Conservation (phyloP, 2,797 vertebrate species). For the Hypotaenidia philippensis region DNA sequence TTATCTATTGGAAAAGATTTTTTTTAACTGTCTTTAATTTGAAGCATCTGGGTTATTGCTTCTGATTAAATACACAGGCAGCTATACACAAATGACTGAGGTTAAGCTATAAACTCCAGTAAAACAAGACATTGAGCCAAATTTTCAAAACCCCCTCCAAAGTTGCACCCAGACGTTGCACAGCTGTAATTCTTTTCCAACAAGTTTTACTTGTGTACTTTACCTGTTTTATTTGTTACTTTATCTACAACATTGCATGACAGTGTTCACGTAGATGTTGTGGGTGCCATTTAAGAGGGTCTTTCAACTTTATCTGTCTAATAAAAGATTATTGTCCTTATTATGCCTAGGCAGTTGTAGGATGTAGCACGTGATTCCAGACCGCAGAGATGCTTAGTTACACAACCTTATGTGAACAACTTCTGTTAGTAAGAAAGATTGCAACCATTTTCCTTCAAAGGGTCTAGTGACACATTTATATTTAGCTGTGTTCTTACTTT, state of each 20-base stretch:
- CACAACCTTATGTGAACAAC: neutral
- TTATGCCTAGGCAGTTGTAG: neutral
- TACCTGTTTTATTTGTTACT: neutral
- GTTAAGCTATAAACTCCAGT: neutral
- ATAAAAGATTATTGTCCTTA: neutral
- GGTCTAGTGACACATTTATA: neutral
- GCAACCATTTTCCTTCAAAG: neutral
- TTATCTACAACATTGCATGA: neutral
- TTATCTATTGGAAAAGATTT: neutral
- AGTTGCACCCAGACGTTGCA: neutral
- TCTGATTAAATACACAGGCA: neutral
- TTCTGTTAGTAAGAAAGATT: neutral
- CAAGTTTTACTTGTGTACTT: neutral
- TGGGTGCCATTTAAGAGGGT: neutral
- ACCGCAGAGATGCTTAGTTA: neutral
- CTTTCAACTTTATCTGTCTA: neutral
- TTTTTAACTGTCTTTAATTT: slow-evolving; percentile 26
- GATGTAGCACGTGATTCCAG: neutral
- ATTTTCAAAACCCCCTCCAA: neutral
- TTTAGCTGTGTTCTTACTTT: neutral
- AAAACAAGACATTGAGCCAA: neutral
- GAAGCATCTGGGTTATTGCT: slow-evolving; percentile 7
- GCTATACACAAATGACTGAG: neutral
- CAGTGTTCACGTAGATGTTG: neutral
- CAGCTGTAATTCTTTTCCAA: neutral